Evolutionary conservation across 1,140 invertebrate species (phyloP), one percentile per base, ranked within the genome.

Genomic region (Rhynchophorus ferrugineus): DNA sequence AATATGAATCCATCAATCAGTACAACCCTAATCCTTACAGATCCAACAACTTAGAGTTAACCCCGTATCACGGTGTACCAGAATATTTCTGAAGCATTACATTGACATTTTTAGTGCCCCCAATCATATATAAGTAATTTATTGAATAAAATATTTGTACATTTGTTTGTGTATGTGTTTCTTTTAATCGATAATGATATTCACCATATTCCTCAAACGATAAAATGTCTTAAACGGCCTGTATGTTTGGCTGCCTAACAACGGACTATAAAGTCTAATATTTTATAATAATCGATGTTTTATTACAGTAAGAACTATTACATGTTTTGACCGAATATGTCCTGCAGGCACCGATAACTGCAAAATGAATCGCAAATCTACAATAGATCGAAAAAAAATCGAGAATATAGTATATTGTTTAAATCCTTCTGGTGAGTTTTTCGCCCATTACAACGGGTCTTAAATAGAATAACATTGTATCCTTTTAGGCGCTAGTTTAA

Each of bases 391-490:
- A 22, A 50, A 47, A 42, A 34, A 6, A 3, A 19, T 58, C 9
- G 18, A 44, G 11, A 42, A 45, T 11, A 53, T 44, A 38, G 46
- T 58, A n/a, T 43, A 13, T 5, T 58, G 56, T 41, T 36, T 54
- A 36, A 51, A 58, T 39, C 24, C 24, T 33, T 45, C 34, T 13
- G 17, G 33, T 45, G 17, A 45, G 22, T 33, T 17, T 18, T n/a
- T n/a, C n/a, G n/a, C n/a, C n/a, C n/a, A n/a, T n/a, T n/a, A n/a
- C n/a, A n/a, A n/a, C n/a, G n/a, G n/a, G n/a, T n/a, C n/a, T n/a
- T n/a, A n/a, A n/a, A n/a, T n/a, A n/a, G n/a, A n/a, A n/a, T n/a
- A n/a, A n/a, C n/a, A n/a, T n/a, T n/a, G n/a, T n/a, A n/a, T n/a
- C n/a, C 18, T 49, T 49, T 22, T 17, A 49, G 46, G 18, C 17